Evolutionary conservation across 2,888 invertebrate species (phyloP).

Genomic region (Acleris sparsana): DNA sequence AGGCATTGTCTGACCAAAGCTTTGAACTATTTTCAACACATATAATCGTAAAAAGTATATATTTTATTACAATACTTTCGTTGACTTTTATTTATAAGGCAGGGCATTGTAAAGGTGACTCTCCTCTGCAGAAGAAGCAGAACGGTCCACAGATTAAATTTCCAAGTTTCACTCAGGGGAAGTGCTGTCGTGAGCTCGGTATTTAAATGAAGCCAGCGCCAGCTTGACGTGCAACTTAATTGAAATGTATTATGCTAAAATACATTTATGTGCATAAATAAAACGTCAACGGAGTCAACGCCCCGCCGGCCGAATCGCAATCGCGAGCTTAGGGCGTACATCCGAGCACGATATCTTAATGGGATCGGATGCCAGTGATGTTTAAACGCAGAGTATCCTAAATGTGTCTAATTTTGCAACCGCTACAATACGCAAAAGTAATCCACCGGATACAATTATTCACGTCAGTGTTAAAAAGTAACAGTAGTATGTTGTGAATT

Average conservation of each 20-base stretch:
- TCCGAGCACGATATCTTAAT: slow-evolving; percentile 50
- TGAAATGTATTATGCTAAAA: slow-evolving; percentile 72
- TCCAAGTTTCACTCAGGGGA: slow-evolving; percentile 46
- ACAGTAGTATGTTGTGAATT: no score
- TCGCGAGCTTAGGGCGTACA: slow-evolving; percentile 56
- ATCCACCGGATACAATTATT: background rate
- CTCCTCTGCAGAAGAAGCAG: background rate
- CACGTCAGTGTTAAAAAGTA: no score
- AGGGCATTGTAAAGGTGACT: background rate
- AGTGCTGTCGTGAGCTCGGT: slow-evolving; percentile 63
- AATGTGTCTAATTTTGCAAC: background rate
- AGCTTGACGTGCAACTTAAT: slow-evolving; percentile 69
- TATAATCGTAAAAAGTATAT: no score
- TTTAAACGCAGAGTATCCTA: slow-evolving; percentile 18
- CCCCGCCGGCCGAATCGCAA: slow-evolving; percentile 51
- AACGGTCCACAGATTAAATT: slow-evolving; percentile 25
- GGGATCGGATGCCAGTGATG: slow-evolving; percentile 50
- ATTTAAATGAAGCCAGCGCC: slow-evolving; percentile 69
- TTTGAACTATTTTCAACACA: no score
- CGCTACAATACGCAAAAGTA: background rate
- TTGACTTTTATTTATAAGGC: no score
- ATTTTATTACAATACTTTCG: no score
- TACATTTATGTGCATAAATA: slow-evolving; percentile 47
- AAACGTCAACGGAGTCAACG: slow-evolving; percentile 48
- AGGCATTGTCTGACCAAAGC: no score